phyloP scores from a whole-genome alignment of 1,140 invertebrate species.

The Nasonia giraulti region DNA sequence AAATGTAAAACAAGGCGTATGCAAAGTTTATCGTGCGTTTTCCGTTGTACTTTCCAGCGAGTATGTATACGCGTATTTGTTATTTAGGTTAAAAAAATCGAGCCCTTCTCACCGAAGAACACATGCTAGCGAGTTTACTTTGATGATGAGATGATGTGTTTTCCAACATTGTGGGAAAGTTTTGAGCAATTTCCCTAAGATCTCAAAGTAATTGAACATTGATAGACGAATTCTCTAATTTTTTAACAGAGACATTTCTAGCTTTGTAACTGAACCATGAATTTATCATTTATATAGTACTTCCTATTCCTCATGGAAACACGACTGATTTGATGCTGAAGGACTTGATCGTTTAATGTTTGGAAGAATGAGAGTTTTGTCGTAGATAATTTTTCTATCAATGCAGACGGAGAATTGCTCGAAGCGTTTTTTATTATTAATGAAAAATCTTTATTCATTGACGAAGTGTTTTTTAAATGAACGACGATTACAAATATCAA shows the following conservation, averaged over 20 bases:
- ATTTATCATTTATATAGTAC: no score
- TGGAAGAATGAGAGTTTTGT: neutral
- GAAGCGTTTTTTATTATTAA: neutral
- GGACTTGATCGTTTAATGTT: neutral
- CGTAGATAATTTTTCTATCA: constrained; percentile 31
- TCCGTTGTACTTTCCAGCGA: constrained; percentile 44
- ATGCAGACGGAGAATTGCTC: neutral
- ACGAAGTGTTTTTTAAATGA: constrained; percentile 2
- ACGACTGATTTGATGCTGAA: neutral
- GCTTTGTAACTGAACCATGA: neutral
- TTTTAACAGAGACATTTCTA: neutral
- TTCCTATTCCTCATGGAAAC: neutral
- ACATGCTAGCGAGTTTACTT: constrained; percentile 10
- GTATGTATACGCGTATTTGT: constrained; percentile 13
- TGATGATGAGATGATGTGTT: neutral
- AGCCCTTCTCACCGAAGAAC: constrained; percentile 6
- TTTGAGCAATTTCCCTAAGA: neutral
- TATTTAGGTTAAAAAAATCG: constrained; percentile 14
- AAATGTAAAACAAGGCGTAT: constrained; percentile 14
- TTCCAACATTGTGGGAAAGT: neutral
- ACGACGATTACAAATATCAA: constrained; percentile 31
- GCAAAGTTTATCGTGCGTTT: constrained; percentile 39
- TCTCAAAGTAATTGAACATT: neutral
- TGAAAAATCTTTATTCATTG: neutral
- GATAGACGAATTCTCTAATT: constrained; percentile 34